Evolutionary conservation across 2,797 vertebrate species (phyloP).

Genomic region (Megalops cyprinoides): DNA sequence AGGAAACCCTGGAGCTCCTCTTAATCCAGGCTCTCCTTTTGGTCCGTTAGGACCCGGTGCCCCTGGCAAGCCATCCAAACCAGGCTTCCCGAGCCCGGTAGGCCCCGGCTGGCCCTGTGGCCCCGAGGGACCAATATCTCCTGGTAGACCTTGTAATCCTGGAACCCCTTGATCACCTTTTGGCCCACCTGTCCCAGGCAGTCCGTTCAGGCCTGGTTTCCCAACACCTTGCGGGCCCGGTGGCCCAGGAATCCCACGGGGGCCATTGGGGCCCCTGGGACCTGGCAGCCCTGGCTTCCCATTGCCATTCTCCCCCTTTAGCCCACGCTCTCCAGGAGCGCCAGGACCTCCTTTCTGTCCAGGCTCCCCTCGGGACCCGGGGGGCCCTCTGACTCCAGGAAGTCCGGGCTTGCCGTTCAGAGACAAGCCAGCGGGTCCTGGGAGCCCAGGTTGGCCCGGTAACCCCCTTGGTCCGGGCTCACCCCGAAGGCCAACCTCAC

Average conservation of each 20-base stretch:
- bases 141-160: constrained; percentile 77
- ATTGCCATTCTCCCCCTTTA: constrained; percentile 90
- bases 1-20: constrained; percentile 83
- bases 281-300: constrained; percentile 86
- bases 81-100: constrained; percentile 80
- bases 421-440: constrained; percentile 91
- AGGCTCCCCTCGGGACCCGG: constrained; percentile 87
- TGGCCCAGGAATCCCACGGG: constrained; percentile 75
- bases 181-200: constrained; percentile 79
- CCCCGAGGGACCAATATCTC: constrained; percentile 79
- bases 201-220: constrained; percentile 83
- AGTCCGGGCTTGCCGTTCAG: constrained; percentile 93
- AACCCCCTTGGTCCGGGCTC: constrained; percentile 88
- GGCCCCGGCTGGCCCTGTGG: constrained; percentile 82
- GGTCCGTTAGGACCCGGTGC: constrained; percentile 76
- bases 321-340: constrained; percentile 82
- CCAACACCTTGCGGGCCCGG: constrained; percentile 81
- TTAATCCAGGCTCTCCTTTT: constrained; percentile 83
- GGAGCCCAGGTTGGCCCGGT: constrained; percentile 87
- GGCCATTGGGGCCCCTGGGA: constrained; percentile 76
- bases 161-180: constrained; percentile 86
- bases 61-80: constrained; percentile 83
- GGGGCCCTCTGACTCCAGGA: constrained; percentile 82
- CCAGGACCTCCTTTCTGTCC: constrained; percentile 85
- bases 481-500: constrained; percentile 86